phyloP scores from a whole-genome alignment of 1,140 invertebrate species.

The Dysdera silvatica region DNA sequence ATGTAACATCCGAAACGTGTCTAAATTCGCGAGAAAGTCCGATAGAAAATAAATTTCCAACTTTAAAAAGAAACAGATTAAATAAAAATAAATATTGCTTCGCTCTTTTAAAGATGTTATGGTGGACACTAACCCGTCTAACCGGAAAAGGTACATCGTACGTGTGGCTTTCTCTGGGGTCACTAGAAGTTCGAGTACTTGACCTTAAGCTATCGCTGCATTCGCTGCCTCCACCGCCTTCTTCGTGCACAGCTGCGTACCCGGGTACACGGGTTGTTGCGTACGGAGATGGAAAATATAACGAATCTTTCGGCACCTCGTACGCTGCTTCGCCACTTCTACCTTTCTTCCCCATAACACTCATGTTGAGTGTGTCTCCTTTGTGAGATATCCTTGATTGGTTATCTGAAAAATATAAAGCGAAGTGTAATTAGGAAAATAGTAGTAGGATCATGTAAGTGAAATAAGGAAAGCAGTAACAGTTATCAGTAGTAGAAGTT shows the following conservation, averaged over 20 bases:
- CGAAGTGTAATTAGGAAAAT: neutral
- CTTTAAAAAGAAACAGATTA: too few species aligned
- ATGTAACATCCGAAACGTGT: too few species aligned
- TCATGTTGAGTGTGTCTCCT: slow-evolving; percentile 23
- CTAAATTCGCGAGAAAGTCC: too few species aligned
- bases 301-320: slow-evolving; percentile 24
- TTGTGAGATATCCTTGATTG: slow-evolving; percentile 14
- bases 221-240: slow-evolving; percentile 19
- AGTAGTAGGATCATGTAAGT: too few species aligned
- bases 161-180: slow-evolving; percentile 27
- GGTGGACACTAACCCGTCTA: slow-evolving; percentile 27
- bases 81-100: too few species aligned
- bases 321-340: slow-evolving; percentile 17
- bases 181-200: slow-evolving; percentile 22
- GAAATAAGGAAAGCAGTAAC: too few species aligned
- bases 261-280: slow-evolving; percentile 28
- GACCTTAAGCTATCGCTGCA: slow-evolving; percentile 27
- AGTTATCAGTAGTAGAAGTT: too few species aligned
- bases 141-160: slow-evolving; percentile 32
- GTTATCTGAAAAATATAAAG: slow-evolving; percentile 2
- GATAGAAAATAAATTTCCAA: too few species aligned
- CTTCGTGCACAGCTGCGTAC: slow-evolving; percentile 11
- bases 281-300: slow-evolving; percentile 32
- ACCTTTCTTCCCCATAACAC: slow-evolving; percentile 18
- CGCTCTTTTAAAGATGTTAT: too few species aligned